Conservation (phyloP, 2,888 invertebrate genomes). For the Dryococelus australis region DNA sequence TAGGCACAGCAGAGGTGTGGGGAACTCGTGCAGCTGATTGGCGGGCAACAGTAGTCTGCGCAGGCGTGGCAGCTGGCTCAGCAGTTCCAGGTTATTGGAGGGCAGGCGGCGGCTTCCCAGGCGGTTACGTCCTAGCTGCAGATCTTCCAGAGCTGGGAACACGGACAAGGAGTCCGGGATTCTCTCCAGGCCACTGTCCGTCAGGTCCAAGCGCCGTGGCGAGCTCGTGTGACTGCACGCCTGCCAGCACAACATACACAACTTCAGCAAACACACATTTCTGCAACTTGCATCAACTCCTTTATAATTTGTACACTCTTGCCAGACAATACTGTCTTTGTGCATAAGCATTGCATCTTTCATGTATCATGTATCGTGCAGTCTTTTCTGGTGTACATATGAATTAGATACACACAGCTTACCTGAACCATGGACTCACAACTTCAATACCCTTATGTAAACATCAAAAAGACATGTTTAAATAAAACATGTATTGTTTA, state of each 20-base stretch:
- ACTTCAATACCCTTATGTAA: too few species aligned
- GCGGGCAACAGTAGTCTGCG: slow-evolving; percentile 60
- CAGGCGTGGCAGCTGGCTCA: slow-evolving; percentile 47
- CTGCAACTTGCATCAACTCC: not conserved
- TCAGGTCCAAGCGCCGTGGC: slow-evolving; percentile 57
- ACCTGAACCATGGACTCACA: too few species aligned
- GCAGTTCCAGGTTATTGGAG: slow-evolving; percentile 41
- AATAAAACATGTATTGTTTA: too few species aligned
- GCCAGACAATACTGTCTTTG: slow-evolving; percentile 37
- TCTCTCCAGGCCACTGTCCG: slow-evolving; percentile 56
- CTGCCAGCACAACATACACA: not conserved
- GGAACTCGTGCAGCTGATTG: slow-evolving; percentile 68
- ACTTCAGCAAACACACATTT: not conserved
- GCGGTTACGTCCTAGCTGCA: slow-evolving; percentile 56
- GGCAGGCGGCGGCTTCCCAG: slow-evolving; percentile 50
- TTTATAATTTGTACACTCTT: too few species aligned
- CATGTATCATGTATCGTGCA: too few species aligned
- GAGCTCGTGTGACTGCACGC: slow-evolving; percentile 45
- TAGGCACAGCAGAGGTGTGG: slow-evolving; percentile 67
- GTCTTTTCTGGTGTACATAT: too few species aligned
- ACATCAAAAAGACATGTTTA: too few species aligned
- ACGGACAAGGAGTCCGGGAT: slow-evolving; percentile 54
- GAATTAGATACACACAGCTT: too few species aligned
- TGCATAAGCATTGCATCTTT: too few species aligned
- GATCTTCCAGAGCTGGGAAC: slow-evolving; percentile 56